These are phyloP conservation scores for Chrysaora quinquecirrha DNA, from an alignment of 30 jellyfish, hydroid and myxozoan species.

Conservation along the genomic window DNA sequence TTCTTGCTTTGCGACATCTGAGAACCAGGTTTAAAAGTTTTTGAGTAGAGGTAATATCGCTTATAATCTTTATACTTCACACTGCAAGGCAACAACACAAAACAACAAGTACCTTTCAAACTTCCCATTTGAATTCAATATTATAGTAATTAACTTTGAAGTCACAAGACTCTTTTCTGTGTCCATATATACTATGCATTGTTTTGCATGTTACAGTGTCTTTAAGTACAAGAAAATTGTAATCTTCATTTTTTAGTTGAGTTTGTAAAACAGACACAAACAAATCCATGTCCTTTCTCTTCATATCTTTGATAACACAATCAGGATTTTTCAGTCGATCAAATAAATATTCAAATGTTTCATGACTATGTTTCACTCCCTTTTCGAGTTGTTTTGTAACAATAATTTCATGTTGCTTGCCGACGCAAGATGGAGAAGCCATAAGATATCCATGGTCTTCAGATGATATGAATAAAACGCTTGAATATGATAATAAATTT, in stretches of 20 bases:
- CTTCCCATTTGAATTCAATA: constrained; percentile 40
- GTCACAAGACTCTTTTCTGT: constrained; percentile 45
- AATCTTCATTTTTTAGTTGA: constrained; percentile 38
- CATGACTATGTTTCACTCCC: constrained; percentile 32
- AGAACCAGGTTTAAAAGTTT: no score
- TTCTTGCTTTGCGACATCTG: no score
- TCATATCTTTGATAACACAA: constrained; percentile 26
- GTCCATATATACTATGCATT: constrained; percentile 29
- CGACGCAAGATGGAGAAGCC: constrained; percentile 51
- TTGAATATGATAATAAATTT: constrained; percentile 21
- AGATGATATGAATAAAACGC: constrained; percentile 15
- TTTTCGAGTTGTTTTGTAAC: constrained; percentile 24
- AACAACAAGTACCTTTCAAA: no score
- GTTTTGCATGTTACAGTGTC: constrained; percentile 55
- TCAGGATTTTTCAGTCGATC: constrained; percentile 26
- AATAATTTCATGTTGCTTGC: constrained; percentile 58
- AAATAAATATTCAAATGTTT: constrained; percentile 44
- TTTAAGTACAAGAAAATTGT: constrained; percentile 7
- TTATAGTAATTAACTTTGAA: constrained; percentile 21
- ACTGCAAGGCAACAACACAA: no score
- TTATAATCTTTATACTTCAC: no score
- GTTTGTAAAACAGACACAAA: constrained; percentile 39
- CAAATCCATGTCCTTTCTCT: constrained; percentile 35
- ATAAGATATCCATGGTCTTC: constrained; percentile 28
- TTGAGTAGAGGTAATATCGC: no score